These are phyloP conservation scores for Scolopax bukidnonensis DNA, from an alignment of 2,797 vertebrate genomes.

Conservation along the genomic window DNA sequence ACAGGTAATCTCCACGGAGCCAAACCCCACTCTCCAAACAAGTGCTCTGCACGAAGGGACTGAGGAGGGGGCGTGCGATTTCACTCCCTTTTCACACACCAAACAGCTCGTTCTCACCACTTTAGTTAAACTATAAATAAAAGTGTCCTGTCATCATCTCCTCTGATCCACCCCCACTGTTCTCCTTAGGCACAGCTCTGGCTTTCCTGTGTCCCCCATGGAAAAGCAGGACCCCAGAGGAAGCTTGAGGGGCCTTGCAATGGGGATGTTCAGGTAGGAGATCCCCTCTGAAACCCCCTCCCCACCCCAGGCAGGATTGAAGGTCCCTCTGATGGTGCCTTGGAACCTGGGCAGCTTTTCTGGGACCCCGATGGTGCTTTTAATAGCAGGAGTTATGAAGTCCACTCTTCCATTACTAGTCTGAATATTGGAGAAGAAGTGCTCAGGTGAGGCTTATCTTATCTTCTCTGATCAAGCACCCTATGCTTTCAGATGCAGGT, in stretches of 20 bases:
- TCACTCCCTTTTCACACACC: background rate
- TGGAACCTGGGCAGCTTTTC: background rate
- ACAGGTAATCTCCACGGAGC: background rate
- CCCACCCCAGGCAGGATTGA: fast-evolving
- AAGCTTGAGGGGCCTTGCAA: fast-evolving
- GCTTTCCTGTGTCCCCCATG: background rate
- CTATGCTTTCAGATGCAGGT: fast-evolving
- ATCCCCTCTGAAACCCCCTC: too few relatives aligned
- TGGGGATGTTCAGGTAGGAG: background rate
- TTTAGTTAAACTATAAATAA: background rate
- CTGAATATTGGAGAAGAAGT: background rate
- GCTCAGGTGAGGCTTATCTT: background rate
- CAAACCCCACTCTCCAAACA: background rate
- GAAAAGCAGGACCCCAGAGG: background rate
- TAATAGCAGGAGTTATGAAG: background rate
- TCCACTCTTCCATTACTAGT: background rate
- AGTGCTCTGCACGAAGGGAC: background rate
- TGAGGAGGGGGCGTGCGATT: background rate
- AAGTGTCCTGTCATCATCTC: background rate
- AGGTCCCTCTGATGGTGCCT: background rate
- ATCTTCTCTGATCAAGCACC: background rate
- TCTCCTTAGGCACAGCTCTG: background rate
- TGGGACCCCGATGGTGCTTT: background rate
- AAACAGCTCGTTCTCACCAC: background rate
- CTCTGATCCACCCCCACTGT: background rate